Percentiles rank a stretch among this genome's conserved stretches.
These are phyloP conservation scores for Zygaena filipendulae DNA, from an alignment of 2,888 invertebrate species.

Conservation along the genomic window DNA sequence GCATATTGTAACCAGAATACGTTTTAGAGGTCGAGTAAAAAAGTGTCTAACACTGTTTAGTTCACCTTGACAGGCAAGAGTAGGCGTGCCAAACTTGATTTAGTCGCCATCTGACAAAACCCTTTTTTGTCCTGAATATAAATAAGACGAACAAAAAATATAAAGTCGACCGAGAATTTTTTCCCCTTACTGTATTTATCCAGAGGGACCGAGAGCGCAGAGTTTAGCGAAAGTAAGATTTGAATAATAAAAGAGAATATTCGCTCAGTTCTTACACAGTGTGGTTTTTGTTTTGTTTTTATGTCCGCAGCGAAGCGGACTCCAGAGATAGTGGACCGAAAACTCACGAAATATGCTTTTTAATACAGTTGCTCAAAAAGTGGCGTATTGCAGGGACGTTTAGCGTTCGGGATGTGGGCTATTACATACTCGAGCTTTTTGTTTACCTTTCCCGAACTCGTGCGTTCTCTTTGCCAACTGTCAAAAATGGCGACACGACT, in stretches of 20 bases:
- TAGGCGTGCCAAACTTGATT: constrained; percentile 61
- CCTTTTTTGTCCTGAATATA: constrained; percentile 65
- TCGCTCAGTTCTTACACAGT: constrained; percentile 37
- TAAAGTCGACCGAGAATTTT: constrained; percentile 40
- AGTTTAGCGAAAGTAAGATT: constrained; percentile 56
- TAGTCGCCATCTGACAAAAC: constrained; percentile 62
- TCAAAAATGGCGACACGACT: too few relatives aligned
- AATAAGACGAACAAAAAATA: constrained; percentile 56
- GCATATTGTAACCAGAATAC: constrained; percentile 38
- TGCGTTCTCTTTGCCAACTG: too few relatives aligned
- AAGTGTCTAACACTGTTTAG: constrained; percentile 41
- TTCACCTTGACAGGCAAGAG: constrained; percentile 53
- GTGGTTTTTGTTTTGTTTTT: constrained; percentile 32
- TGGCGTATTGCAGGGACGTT: too few relatives aligned
- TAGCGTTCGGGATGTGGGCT: too few relatives aligned
- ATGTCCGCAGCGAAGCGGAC: constrained; percentile 22
- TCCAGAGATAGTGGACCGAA: constrained; percentile 28
- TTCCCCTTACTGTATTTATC: constrained; percentile 35
- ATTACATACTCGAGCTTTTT: too few relatives aligned
- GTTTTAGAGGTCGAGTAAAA: constrained; percentile 27
- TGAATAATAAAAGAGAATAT: constrained; percentile 53
- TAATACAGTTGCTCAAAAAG: background rate
- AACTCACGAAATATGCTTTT: too few relatives aligned
- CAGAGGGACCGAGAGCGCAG: constrained; percentile 34
- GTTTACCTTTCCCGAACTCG: too few relatives aligned